These are phyloP conservation scores for Pachycephala philippinensis DNA, from an alignment of 2,113 vertebrate species.

Conservation along the genomic window DNA sequence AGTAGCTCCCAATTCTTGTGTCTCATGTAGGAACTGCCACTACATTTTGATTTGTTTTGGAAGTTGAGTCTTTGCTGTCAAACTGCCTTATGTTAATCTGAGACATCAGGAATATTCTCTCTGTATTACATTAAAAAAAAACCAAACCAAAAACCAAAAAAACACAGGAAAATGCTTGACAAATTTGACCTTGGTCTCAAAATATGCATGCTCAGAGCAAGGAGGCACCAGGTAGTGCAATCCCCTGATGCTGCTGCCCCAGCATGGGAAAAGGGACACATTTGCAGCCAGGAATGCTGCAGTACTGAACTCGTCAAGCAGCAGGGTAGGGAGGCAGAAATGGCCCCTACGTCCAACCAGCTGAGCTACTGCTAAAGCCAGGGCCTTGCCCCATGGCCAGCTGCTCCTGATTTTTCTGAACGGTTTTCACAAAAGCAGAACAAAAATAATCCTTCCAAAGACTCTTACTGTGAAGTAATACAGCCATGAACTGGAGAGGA, in stretches of 20 bases:
- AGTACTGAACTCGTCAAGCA: neutral
- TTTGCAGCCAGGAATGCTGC: neutral
- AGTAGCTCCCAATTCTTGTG: neutral
- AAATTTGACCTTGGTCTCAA: neutral
- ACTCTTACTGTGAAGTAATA: neutral
- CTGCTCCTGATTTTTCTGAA: neutral
- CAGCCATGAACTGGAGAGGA: neutral
- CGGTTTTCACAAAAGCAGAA: neutral
- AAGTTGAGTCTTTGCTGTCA: neutral
- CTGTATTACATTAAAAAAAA: neutral
- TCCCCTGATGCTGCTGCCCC: neutral
- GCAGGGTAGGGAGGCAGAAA: neutral
- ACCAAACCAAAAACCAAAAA: too few species aligned
- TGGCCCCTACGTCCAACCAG: neutral
- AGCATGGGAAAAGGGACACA: neutral
- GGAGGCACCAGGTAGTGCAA: neutral
- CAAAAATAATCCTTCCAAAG: neutral
- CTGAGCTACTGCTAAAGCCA: neutral
- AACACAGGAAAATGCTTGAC: neutral
- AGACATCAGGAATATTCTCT: neutral
- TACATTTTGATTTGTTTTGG: neutral
- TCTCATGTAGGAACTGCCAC: neutral
- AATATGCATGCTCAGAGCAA: neutral
- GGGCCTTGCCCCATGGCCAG: neutral
- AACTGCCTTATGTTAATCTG: neutral